Conservation (phyloP, 2,797 vertebrate genomes). For the Tangara arthus region DNA sequence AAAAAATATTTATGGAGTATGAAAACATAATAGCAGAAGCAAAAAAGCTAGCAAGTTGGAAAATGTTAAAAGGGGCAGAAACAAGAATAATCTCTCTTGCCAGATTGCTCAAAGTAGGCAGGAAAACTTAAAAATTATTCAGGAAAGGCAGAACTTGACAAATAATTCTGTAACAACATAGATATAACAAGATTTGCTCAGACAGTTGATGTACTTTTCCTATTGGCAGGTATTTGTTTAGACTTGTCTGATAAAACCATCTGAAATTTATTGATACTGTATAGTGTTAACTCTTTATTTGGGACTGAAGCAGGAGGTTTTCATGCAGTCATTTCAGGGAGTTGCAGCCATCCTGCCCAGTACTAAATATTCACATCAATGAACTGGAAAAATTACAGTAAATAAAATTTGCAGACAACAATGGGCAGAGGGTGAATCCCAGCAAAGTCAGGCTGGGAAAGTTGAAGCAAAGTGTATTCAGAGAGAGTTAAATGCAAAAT, state of each 20-base stretch:
- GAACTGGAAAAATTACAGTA: neutral
- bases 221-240: neutral
- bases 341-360: neutral
- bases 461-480: neutral
- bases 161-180: neutral
- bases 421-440: neutral
- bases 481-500: neutral
- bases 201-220: neutral
- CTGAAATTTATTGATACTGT: neutral
- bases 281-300: neutral
- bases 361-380: neutral
- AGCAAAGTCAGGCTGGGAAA: neutral
- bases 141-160: neutral
- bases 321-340: neutral
- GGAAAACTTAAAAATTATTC: neutral
- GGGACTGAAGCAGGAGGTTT: neutral
- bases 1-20: neutral
- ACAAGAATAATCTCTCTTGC: neutral
- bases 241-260: neutral
- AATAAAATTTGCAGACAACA: neutral
- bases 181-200: neutral
- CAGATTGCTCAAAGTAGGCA: neutral
- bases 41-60: neutral
- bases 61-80: neutral
- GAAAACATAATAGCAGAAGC: neutral